A percentile compares a stretch with the other conserved stretches of the same genome.
Conservation (phyloP, 2,113 vertebrate species). For the Mobula hypostoma region DNA sequence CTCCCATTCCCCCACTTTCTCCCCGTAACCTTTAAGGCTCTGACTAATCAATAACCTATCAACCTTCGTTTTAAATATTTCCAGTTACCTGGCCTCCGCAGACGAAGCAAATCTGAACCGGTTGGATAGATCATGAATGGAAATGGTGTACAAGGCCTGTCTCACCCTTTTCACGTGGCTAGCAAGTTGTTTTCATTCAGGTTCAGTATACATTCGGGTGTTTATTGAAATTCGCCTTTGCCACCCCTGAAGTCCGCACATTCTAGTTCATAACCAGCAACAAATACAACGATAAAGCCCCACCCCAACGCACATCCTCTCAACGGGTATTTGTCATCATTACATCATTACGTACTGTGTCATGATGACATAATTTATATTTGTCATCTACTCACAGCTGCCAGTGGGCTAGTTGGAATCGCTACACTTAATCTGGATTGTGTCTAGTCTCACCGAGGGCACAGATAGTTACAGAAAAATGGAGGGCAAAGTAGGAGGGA, state of each 20-base stretch:
- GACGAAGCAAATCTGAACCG: not conserved
- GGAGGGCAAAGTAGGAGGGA: too few relatives aligned
- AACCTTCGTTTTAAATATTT: too few relatives aligned
- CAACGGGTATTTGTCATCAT: not conserved
- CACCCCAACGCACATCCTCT: not conserved
- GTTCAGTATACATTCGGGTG: not conserved
- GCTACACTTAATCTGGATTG: not conserved
- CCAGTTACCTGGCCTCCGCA: too few relatives aligned
- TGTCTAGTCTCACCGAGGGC: not conserved
- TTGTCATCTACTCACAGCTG: not conserved
- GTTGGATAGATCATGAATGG: not conserved
- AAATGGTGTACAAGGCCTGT: not conserved
- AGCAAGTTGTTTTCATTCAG: not conserved
- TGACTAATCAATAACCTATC: too few relatives aligned
- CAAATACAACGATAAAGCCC: too few relatives aligned
- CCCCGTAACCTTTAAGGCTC: too few relatives aligned
- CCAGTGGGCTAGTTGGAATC: not conserved
- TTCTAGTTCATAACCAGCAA: not conserved
- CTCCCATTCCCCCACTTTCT: too few relatives aligned
- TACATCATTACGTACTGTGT: too few relatives aligned
- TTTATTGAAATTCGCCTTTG: not conserved
- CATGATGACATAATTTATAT: too few relatives aligned
- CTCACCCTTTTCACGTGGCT: not conserved
- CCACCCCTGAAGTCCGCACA: not conserved
- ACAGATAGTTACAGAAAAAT: too few relatives aligned